Conservation (phyloP, 1,140 invertebrate genomes). For the Calycopis cecrops region DNA sequence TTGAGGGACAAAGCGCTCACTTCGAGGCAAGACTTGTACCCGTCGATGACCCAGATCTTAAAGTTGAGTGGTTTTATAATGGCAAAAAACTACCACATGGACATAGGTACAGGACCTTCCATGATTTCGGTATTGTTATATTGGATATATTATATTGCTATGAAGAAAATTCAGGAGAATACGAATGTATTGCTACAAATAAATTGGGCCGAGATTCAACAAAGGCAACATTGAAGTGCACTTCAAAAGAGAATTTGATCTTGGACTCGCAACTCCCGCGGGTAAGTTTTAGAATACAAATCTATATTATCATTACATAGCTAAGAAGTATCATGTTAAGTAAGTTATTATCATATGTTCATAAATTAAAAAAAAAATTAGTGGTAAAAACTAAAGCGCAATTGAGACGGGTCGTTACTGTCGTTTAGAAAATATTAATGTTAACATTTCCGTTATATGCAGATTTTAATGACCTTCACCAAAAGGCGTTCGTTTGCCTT, state of each 20-base stretch:
- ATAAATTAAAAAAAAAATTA: too few species aligned
- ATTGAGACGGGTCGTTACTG: too few species aligned
- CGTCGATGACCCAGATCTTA: slow-evolving; percentile 92
- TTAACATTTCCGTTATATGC: too few species aligned
- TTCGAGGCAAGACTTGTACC: slow-evolving; percentile 94
- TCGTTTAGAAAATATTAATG: too few species aligned
- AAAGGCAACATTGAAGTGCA: slow-evolving; percentile 89
- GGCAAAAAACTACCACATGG: slow-evolving; percentile 94
- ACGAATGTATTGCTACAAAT: slow-evolving; percentile 94
- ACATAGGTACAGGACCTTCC: slow-evolving; percentile 96
- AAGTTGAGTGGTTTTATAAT: slow-evolving; percentile 96
- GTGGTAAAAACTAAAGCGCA: too few species aligned
- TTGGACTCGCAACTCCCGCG: slow-evolving; percentile 95
- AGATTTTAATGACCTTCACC: too few species aligned
- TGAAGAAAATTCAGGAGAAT: slow-evolving; percentile 96
- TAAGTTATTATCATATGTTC: too few species aligned
- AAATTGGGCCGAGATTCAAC: slow-evolving; percentile 93
- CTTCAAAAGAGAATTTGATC: slow-evolving; percentile 93
- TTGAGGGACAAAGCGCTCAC: slow-evolving; percentile 95
- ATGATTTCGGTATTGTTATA: slow-evolving; percentile 97
- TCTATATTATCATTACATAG: too few species aligned
- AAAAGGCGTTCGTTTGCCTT: too few species aligned
- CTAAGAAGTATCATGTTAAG: too few species aligned
- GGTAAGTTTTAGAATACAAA: slow-evolving; percentile 61
- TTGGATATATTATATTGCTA: slow-evolving; percentile 97